A percentile compares a stretch with the other conserved stretches of the same genome.
These are phyloP conservation scores for Eupeodes latifasciatus DNA, from an alignment of 2,888 invertebrate species.

Conservation along the genomic window DNA sequence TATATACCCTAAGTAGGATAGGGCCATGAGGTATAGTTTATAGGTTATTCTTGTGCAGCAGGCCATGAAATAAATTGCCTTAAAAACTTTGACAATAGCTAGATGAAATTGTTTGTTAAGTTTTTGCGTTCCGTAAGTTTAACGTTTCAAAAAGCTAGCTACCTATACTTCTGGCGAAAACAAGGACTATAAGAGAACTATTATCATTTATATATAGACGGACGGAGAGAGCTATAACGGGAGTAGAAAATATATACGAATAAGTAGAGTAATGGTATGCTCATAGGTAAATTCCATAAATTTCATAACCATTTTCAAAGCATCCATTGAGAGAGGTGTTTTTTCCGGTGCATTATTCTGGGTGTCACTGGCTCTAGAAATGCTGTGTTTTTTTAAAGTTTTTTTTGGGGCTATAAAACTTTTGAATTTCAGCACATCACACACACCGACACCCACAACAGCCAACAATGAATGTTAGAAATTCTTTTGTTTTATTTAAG, in stretches of 20 bases:
- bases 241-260: too few relatives aligned
- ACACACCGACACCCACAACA: too few relatives aligned
- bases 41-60: constrained; percentile 40
- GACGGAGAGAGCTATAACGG: too few relatives aligned
- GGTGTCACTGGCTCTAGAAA: constrained; percentile 41
- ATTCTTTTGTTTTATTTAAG: too few relatives aligned
- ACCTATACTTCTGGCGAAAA: not conserved
- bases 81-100: constrained; percentile 68
- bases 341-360: constrained; percentile 37
- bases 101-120: constrained; percentile 74
- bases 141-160: not conserved
- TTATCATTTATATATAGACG: not conserved
- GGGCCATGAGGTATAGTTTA: constrained; percentile 22
- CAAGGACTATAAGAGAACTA: not conserved
- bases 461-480: too few relatives aligned
- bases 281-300: constrained; percentile 52
- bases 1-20: too few relatives aligned
- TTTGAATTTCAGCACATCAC: too few relatives aligned
- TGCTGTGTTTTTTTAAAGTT: not conserved
- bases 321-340: constrained; percentile 13
- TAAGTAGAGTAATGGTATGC: not conserved
- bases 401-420: too few relatives aligned
- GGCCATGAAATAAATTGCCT: constrained; percentile 71
- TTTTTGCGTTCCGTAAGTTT: constrained; percentile 55
- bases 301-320: constrained; percentile 53